phyloP scores from a whole-genome alignment of 2,797 vertebrate species.

The Pipistrellus pipistrellus region DNA sequence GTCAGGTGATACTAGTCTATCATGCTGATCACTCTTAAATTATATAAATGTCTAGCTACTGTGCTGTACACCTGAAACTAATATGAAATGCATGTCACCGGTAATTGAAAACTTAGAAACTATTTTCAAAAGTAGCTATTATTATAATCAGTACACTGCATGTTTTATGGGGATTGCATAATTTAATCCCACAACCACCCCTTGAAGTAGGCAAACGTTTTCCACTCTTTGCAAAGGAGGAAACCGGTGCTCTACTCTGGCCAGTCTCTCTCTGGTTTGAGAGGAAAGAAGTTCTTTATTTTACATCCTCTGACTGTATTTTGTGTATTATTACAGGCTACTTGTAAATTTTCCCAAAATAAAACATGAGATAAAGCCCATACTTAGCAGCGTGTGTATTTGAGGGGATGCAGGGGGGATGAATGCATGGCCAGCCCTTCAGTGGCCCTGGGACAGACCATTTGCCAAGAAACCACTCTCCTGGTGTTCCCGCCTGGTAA shows the following conservation, averaged over 20 bases:
- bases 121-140: neutral
- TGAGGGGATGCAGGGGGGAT: neutral
- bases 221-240: neutral
- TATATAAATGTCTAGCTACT: neutral
- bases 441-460: conserved; percentile 12
- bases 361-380: neutral
- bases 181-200: neutral
- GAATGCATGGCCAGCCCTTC: neutral
- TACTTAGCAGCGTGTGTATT: neutral
- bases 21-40: neutral
- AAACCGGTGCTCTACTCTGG: neutral
- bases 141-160: neutral
- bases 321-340: neutral
- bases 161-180: neutral
- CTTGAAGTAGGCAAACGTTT: neutral
- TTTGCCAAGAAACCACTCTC: conserved; percentile 25
- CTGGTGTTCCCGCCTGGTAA: conserved; percentile 61
- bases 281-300: neutral
- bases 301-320: neutral
- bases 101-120: neutral
- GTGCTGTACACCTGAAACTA: neutral
- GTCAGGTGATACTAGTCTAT: neutral
- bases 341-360: conserved; percentile 4
- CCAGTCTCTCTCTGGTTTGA: neutral
- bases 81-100: neutral